phyloP scores from a whole-genome alignment of 2,113 vertebrate species.

The Pelmatolapia mariae region DNA sequence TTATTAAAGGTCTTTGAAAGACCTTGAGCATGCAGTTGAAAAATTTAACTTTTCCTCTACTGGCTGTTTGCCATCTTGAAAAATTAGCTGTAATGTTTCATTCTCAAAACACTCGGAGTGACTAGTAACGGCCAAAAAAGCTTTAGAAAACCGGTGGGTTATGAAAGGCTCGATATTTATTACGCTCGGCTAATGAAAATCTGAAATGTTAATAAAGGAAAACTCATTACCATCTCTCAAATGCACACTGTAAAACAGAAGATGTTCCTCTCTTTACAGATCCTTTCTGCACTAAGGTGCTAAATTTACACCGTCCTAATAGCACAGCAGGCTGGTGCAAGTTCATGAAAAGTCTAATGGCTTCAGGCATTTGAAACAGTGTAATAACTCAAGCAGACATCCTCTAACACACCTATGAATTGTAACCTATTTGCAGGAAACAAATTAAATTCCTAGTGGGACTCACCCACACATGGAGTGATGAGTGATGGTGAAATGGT shows the following conservation, averaged over 20 bases:
- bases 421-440: constrained; percentile 45
- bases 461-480: constrained; percentile 18
- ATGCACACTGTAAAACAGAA: not conserved
- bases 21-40: not conserved
- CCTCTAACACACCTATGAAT: constrained; percentile 31
- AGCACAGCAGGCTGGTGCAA: not conserved
- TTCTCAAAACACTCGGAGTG: not conserved
- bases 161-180: not conserved
- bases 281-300: not conserved
- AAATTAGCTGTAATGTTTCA: not conserved
- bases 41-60: not conserved
- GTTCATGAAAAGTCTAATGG: constrained; percentile 33
- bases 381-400: constrained; percentile 46
- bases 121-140: not conserved
- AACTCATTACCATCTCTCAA: not conserved
- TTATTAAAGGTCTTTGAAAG: constrained; percentile 26
- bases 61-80: constrained; percentile 14
- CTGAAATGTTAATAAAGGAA: constrained; percentile 1
- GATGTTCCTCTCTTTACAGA: not conserved
- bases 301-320: constrained; percentile 12
- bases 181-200: not conserved
- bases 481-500: constrained; percentile 15
- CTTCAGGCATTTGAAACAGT: constrained; percentile 31
- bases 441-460: constrained; percentile 23
- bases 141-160: not conserved